phyloP scores from a whole-genome alignment of 1,140 invertebrate genomes.

The Choristoneura fumiferana region DNA sequence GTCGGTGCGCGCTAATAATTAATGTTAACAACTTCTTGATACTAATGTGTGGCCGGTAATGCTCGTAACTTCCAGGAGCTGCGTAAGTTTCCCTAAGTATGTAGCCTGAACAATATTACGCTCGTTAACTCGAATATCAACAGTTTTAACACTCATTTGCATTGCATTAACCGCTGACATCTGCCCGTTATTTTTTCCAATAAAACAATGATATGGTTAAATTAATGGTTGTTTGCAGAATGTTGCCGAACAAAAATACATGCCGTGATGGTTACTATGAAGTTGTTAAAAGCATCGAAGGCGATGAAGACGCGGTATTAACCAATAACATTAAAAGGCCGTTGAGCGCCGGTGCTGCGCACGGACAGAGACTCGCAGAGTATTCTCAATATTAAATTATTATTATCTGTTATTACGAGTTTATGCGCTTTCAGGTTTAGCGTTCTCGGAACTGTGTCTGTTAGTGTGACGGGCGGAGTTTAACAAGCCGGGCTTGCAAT shows the following conservation, averaged over 20 bases:
- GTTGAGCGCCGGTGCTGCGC: constrained; percentile 43
- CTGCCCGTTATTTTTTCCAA: constrained; percentile 29
- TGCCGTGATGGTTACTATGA: constrained; percentile 30
- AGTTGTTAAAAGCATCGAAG: constrained; percentile 35
- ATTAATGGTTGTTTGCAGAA: constrained; percentile 18
- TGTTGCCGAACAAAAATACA: background rate
- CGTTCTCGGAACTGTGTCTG: constrained; percentile 44
- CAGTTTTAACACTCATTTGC: constrained; percentile 36
- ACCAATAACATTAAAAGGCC: constrained; percentile 64
- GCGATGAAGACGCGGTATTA: constrained; percentile 36
- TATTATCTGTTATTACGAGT: constrained; percentile 53
- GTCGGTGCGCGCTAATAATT: constrained; percentile 25
- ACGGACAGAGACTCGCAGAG: constrained; percentile 36
- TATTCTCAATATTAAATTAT: constrained; percentile 52
- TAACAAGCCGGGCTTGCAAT: constrained; percentile 58
- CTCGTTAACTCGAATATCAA: constrained; percentile 8
- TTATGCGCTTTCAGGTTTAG: constrained; percentile 42
- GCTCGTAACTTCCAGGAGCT: constrained; percentile 22
- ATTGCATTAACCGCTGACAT: constrained; percentile 39
- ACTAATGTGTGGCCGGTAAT: constrained; percentile 27
- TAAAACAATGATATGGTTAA: constrained; percentile 19
- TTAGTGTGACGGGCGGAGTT: constrained; percentile 40
- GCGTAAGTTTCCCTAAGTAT: background rate
- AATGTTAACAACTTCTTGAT: constrained; percentile 30
- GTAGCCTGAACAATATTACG: background rate